Evolutionary conservation across 2,113 vertebrate genomes (phyloP).

Genomic region (Isurus oxyrinchus): DNA sequence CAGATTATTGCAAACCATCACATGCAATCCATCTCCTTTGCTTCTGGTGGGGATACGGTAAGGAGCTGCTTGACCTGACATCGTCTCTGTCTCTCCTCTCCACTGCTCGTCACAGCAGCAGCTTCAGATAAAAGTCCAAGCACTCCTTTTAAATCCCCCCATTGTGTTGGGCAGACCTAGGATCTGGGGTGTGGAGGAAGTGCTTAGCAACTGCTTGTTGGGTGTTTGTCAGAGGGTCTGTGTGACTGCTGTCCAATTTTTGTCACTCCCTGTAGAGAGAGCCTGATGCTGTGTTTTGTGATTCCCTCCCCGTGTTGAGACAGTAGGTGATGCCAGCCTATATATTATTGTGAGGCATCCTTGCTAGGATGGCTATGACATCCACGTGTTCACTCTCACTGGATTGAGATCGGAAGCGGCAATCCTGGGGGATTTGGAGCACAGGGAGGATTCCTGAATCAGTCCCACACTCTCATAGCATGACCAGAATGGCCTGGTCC

Average conservation of each 20-base stretch:
- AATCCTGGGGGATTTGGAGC: neutral
- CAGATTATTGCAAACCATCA: slow-evolving; percentile 82
- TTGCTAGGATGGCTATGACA: neutral
- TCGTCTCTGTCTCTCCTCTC: neutral
- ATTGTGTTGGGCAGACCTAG: neutral
- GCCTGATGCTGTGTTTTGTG: neutral
- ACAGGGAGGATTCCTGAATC: neutral
- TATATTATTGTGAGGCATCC: neutral
- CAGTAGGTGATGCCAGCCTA: neutral
- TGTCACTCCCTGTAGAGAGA: neutral
- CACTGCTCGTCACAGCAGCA: neutral
- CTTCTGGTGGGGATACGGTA: slow-evolving; percentile 77
- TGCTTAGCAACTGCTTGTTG: neutral
- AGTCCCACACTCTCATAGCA: neutral
- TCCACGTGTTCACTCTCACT: neutral
- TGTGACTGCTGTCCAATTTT: neutral
- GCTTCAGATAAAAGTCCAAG: neutral
- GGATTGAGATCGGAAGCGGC: neutral
- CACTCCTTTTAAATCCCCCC: neutral
- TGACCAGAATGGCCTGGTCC: neutral
- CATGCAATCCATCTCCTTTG: slow-evolving; percentile 80
- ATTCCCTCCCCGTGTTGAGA: neutral
- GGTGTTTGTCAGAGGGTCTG: neutral
- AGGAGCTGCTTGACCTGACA: slow-evolving; percentile 42
- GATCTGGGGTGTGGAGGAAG: neutral